Conservation (phyloP, 2,888 invertebrate genomes). For the Patella caerulea region DNA sequence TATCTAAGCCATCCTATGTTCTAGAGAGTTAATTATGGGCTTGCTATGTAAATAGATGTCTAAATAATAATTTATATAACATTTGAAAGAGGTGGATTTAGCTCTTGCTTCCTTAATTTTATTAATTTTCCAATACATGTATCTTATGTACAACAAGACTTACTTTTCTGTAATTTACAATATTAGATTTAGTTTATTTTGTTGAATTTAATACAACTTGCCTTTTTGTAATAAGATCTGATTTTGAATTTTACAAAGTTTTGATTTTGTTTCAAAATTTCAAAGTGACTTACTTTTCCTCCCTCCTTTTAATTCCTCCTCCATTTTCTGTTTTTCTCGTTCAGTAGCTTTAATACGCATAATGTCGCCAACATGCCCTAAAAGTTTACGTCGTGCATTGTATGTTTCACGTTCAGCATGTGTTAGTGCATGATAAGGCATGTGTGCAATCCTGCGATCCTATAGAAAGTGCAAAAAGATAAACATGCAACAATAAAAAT, state of each 20-base stretch:
- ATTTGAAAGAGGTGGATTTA: no score
- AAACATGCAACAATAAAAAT: conserved; percentile 15
- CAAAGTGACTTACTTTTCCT: conserved; percentile 54
- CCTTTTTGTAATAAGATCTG: not conserved
- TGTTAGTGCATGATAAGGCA: conserved; percentile 71
- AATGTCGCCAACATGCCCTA: conserved; percentile 65
- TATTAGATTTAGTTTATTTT: no score
- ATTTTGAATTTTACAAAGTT: not conserved
- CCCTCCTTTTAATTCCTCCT: conserved; percentile 61
- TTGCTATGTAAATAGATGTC: no score
- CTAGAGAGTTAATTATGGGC: no score
- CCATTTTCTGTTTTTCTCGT: conserved; percentile 59
- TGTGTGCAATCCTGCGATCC: conserved; percentile 70
- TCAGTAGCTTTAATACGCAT: conserved; percentile 66
- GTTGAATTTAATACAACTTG: not conserved
- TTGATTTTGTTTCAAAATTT: not conserved
- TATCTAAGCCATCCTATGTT: no score
- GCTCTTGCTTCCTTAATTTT: no score
- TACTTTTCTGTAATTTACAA: no score
- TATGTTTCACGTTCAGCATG: conserved; percentile 70
- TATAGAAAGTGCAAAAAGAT: conserved; percentile 29
- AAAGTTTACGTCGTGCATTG: conserved; percentile 64
- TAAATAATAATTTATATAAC: no score
- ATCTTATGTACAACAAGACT: no score
- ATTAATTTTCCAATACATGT: no score